These are phyloP conservation scores for Charadrius vociferus DNA, from an alignment of 2,113 vertebrate genomes.

Conservation along the genomic window DNA sequence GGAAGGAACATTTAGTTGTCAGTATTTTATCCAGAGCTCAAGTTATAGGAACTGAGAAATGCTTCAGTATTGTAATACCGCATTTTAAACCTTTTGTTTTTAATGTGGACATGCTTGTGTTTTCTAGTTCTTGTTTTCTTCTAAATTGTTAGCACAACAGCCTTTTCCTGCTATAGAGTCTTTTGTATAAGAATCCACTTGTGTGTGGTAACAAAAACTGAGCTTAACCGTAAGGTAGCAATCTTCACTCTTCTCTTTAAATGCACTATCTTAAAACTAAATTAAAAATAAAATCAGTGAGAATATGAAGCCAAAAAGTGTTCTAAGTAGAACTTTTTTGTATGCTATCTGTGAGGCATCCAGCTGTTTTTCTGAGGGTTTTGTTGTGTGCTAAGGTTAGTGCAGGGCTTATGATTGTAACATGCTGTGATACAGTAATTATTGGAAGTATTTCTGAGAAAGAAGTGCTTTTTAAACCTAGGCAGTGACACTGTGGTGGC, in stretches of 20 bases:
- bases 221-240: not conserved
- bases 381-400: not conserved
- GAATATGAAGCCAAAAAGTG: not conserved
- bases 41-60: not conserved
- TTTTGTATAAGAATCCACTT: not conserved
- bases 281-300: not conserved
- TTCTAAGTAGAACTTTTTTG: not conserved
- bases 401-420: not conserved
- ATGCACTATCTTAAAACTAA: not conserved
- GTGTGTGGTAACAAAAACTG: not conserved
- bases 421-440: rapidly evolving
- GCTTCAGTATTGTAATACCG: not conserved
- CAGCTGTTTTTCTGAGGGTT: not conserved
- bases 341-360: not conserved
- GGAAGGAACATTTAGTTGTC: not conserved
- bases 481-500: not conserved
- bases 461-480: not conserved
- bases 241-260: not conserved
- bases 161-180: not conserved
- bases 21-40: not conserved
- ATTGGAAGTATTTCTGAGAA: not conserved
- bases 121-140: not conserved
- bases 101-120: not conserved
- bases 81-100: not conserved
- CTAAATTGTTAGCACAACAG: not conserved